phyloP scores from a whole-genome alignment of 1,140 invertebrate genomes.

The Harpegnathos saltator region DNA sequence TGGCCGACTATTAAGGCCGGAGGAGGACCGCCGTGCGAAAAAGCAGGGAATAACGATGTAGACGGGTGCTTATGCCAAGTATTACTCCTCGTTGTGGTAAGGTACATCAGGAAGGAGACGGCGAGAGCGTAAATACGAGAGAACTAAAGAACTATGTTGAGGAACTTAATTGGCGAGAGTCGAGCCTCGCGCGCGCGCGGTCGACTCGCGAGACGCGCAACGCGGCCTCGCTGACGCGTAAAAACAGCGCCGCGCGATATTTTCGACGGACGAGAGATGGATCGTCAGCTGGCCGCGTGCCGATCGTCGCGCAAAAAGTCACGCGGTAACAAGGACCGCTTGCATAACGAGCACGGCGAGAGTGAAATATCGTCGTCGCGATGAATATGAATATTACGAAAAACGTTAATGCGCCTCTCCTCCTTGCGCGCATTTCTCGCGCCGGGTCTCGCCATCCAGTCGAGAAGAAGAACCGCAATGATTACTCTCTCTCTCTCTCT shows the following conservation, averaged over 20 bases:
- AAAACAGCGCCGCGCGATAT: background rate
- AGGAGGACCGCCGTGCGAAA: background rate
- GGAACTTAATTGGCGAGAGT: background rate
- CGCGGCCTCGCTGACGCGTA: background rate
- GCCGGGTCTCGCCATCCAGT: background rate
- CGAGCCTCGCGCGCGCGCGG: background rate
- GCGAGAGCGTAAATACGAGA: background rate
- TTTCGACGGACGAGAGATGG: background rate
- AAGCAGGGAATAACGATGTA: slow-evolving; percentile 39
- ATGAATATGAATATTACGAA: background rate
- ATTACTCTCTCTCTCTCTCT: too few relatives aligned
- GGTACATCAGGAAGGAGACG: background rate
- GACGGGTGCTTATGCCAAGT: background rate
- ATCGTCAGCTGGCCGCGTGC: too few relatives aligned
- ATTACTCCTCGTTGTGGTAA: slow-evolving; percentile 4
- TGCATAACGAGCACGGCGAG: background rate
- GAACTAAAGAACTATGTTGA: background rate
- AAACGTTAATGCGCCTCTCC: background rate
- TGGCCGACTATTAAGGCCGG: slow-evolving; percentile 27
- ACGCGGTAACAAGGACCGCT: background rate
- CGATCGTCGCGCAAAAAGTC: too few relatives aligned
- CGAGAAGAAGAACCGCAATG: background rate
- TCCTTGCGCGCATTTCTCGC: background rate
- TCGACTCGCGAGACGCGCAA: too few relatives aligned
- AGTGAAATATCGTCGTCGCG: background rate